Conservation (phyloP, 2,888 invertebrate species). For the Stictocephala bisonia region DNA sequence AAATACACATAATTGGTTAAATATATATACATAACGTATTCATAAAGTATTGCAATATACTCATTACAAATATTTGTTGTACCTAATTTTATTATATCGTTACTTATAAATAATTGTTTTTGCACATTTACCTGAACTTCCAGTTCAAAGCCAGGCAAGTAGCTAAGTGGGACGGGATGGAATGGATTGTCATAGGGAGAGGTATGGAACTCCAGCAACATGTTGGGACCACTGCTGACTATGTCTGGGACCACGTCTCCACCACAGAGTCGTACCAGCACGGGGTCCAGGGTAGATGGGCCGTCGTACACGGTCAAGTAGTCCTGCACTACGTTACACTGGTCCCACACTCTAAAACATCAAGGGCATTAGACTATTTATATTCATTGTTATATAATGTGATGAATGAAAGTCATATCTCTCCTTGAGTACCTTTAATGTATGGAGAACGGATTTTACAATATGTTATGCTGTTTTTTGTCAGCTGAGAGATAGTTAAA, state of each 20-base stretch:
- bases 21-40: too few species aligned
- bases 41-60: too few species aligned
- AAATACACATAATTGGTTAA: too few species aligned
- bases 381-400: background rate
- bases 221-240: slow-evolving; percentile 79
- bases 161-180: slow-evolving; percentile 81
- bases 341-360: slow-evolving; percentile 80
- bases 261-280: slow-evolving; percentile 82
- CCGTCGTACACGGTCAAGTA: slow-evolving; percentile 87
- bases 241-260: slow-evolving; percentile 86
- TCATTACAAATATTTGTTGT: too few species aligned
- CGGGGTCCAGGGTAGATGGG: slow-evolving; percentile 72
- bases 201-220: slow-evolving; percentile 84
- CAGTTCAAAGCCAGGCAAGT: slow-evolving; percentile 83
- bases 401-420: background rate
- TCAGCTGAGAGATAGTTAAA: too few species aligned
- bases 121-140: slow-evolving; percentile 86
- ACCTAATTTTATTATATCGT: too few species aligned
- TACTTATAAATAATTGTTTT: too few species aligned
- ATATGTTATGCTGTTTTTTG: background rate
- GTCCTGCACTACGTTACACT: slow-evolving; percentile 85
- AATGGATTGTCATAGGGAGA: slow-evolving; percentile 86
- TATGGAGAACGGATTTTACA: background rate
- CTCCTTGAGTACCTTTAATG: too few species aligned
- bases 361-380: too few species aligned